Base-by-base conservation (phyloP, 2,888 invertebrate species). In the Ceriagrion tenellum region DNA sequence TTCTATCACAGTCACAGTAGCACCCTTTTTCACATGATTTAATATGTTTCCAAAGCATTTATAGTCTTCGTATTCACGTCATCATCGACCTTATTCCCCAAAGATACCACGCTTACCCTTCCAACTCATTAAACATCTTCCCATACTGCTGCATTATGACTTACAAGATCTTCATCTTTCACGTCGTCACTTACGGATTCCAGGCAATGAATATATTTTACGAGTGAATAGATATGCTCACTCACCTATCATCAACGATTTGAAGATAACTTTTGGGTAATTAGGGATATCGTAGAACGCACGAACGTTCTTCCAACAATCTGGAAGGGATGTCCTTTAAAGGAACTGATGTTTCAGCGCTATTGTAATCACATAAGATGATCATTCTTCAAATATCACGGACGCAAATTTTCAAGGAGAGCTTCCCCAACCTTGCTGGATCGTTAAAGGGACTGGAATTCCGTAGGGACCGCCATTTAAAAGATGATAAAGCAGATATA, bases 401-500 rank as follows among this genome's bases (percentile, higher is more conserved):
- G 26, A 69, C n/a, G 69, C 20, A 69, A 20, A 69, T 69, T 47
- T 69, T 69, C 69, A 69, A 69, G 69, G 69, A 69, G 69, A 69
- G 69, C 69, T 69, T 69, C 23, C 69, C 69, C 69, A 12, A 26
- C 69, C n/a, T 69, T 69, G 26, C 26, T n/a, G 69, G 69, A 26
- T 69, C 26, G 69, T 69, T 69, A 69, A 69, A 69, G 69, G 69
- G 69, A 69, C 47, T 47, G 47, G 8, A 47, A 47, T 47, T 47
- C 47, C 47, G 47, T 8, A 47, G 47, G 47, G 47, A 47, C 69
- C n/a, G 26, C n/a, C 26, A 69, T 69, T 69, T 69, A 69, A 69
- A 69, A 69, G 69, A 69, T 69, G 26, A 23, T 69, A 69, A 69
- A 69, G 69, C 69, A 69, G 69, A 69, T 69, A 69, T 69, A 69